These are phyloP conservation scores for Stomatorhinus walkeri DNA, from an alignment of 2,797 vertebrate genomes.

Conservation along the genomic window DNA sequence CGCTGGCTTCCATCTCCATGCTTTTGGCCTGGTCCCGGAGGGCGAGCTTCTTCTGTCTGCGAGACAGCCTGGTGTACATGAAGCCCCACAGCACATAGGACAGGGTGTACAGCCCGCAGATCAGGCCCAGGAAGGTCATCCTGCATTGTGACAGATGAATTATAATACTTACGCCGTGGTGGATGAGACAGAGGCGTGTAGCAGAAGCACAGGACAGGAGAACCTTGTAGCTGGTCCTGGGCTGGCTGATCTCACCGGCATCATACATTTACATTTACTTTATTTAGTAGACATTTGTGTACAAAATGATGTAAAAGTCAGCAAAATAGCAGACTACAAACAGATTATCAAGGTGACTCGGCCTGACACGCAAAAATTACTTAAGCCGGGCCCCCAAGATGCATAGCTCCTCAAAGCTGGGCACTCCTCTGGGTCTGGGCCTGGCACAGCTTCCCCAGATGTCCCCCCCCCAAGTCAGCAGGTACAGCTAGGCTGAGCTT, in stretches of 20 bases:
- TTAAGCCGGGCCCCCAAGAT: not conserved
- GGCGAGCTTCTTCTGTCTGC: conserved; percentile 49
- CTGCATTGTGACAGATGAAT: conserved; percentile 37
- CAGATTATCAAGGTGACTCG: not conserved
- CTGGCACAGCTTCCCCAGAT: not conserved
- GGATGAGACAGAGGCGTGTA: not conserved
- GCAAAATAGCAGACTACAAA: not conserved
- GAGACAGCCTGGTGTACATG: conserved; percentile 50
- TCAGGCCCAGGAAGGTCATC: conserved; percentile 55
- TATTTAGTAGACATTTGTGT: not conserved
- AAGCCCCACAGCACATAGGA: conserved; percentile 45
- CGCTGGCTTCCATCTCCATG: conserved; percentile 35
- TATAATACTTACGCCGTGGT: not conserved
- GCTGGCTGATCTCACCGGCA: not conserved
- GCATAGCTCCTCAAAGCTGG: not conserved
- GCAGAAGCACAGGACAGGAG: not conserved
- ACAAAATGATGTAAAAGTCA: not conserved
- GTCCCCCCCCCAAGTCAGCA: not conserved
- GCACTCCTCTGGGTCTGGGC: not conserved
- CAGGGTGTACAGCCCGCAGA: conserved; percentile 47
- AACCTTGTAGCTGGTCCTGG: not conserved
- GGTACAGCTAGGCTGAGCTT: not conserved
- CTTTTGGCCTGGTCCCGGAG: conserved; percentile 47
- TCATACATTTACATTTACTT: not conserved
- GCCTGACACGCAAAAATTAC: not conserved